phyloP scores from a whole-genome alignment of 2,113 vertebrate species.

The Campylomormyrus numenius region DNA sequence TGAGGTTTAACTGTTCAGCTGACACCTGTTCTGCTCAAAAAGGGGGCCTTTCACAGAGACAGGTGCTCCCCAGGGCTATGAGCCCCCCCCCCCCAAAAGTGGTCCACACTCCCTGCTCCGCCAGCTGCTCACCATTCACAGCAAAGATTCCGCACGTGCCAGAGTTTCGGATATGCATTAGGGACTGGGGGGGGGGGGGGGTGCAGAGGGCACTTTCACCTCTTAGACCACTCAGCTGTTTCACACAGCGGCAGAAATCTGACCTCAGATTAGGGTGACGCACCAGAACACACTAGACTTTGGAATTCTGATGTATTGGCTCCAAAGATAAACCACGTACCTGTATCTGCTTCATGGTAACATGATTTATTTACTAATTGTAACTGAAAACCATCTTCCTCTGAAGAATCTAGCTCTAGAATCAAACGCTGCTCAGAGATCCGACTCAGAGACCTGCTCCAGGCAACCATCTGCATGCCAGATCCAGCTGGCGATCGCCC shows the following conservation, averaged over 20 bases:
- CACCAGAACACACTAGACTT: not conserved
- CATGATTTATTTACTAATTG: not conserved
- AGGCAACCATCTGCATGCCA: not conserved
- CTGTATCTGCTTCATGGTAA: not conserved
- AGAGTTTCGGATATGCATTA: slow-evolving; percentile 39
- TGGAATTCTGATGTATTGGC: not conserved
- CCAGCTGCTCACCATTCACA: slow-evolving; percentile 56
- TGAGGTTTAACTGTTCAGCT: slow-evolving; percentile 48
- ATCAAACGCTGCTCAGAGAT: not conserved
- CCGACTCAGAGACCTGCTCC: not conserved
- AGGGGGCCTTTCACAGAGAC: slow-evolving; percentile 64
- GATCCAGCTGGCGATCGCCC: slow-evolving; percentile 39
- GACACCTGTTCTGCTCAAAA: slow-evolving; percentile 62
- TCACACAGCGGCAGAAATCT: not conserved
- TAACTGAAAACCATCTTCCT: not conserved
- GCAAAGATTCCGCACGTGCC: slow-evolving; percentile 51
- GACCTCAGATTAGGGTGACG: not conserved
- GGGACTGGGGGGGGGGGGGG: not conserved
- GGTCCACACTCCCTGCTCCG: slow-evolving; percentile 20
- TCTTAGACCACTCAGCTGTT: slow-evolving; percentile 27
- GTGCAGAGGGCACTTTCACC: not conserved
- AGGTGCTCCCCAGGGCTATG: slow-evolving; percentile 49
- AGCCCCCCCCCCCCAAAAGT: not conserved
- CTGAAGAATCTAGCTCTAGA: not conserved
- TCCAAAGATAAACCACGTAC: not conserved